phyloP scores from a whole-genome alignment of 2,888 invertebrate genomes.

The Adelognathus sp. region DNA sequence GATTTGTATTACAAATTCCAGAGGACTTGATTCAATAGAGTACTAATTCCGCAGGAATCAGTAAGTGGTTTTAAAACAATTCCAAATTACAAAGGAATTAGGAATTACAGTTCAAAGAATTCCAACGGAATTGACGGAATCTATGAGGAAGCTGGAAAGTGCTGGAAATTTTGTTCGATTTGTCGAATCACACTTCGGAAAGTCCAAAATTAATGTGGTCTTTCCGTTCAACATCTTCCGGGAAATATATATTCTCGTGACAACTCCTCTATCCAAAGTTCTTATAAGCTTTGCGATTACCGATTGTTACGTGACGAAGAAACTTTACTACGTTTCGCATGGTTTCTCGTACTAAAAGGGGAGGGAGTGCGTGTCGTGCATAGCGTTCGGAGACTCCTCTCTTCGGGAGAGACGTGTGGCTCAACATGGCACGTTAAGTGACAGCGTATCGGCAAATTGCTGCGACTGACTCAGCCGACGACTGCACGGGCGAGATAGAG shows the following conservation, averaged over 20 bases:
- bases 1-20: too few species aligned
- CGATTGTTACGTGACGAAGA: background rate
- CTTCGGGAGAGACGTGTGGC: background rate
- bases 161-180: background rate
- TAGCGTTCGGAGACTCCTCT: background rate
- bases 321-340: background rate
- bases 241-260: background rate
- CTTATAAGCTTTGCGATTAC: background rate
- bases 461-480: conserved; percentile 54
- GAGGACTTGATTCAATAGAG: too few species aligned
- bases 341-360: background rate
- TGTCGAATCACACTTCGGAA: background rate
- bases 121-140: too few species aligned
- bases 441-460: conserved; percentile 63
- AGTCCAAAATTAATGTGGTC: background rate
- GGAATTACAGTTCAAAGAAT: too few species aligned
- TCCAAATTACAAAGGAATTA: too few species aligned
- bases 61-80: too few species aligned
- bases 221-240: background rate
- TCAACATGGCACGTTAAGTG: background rate
- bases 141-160: background rate
- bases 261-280: background rate
- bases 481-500: background rate
- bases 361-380: background rate
- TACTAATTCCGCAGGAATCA: too few species aligned